Conservation (phyloP, 2,888 invertebrate genomes). For the Melieria omissa region DNA sequence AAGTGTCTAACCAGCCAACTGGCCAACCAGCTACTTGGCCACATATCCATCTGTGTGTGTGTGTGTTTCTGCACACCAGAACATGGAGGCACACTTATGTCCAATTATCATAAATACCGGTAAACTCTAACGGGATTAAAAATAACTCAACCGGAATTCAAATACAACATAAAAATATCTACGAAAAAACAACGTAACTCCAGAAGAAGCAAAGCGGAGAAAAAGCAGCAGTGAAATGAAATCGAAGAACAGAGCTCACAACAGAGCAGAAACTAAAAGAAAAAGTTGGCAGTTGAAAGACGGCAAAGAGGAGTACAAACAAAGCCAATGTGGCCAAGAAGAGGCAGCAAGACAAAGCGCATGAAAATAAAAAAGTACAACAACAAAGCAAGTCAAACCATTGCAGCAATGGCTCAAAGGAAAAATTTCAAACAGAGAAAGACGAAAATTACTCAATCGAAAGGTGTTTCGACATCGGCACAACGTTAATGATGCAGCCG, state of each 20-base stretch:
- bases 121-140: slow-evolving; percentile 52
- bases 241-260: no score
- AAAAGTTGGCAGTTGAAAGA: no score
- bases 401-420: no score
- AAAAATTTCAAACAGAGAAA: slow-evolving; percentile 7
- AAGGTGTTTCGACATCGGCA: slow-evolving; percentile 14
- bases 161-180: slow-evolving; percentile 35
- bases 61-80: not conserved
- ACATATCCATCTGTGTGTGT: not conserved
- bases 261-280: no score
- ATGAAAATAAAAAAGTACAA: slow-evolving; percentile 9
- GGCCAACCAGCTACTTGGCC: no score
- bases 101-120: slow-evolving; percentile 47
- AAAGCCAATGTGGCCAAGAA: not conserved
- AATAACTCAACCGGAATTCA: slow-evolving; percentile 54
- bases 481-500: no score
- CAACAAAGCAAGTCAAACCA: not conserved
- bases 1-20: no score
- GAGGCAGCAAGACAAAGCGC: slow-evolving; percentile 6
- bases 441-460: slow-evolving; percentile 27
- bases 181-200: slow-evolving; percentile 19
- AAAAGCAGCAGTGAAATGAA: not conserved
- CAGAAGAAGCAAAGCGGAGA: slow-evolving; percentile 9
- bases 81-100: slow-evolving; percentile 29
- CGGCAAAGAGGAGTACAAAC: no score